A percentile compares a stretch with the other conserved stretches of the same genome.
These are phyloP conservation scores for Phylloscopus trochiloides DNA, from an alignment of 2,113 vertebrate genomes.

Conservation along the genomic window DNA sequence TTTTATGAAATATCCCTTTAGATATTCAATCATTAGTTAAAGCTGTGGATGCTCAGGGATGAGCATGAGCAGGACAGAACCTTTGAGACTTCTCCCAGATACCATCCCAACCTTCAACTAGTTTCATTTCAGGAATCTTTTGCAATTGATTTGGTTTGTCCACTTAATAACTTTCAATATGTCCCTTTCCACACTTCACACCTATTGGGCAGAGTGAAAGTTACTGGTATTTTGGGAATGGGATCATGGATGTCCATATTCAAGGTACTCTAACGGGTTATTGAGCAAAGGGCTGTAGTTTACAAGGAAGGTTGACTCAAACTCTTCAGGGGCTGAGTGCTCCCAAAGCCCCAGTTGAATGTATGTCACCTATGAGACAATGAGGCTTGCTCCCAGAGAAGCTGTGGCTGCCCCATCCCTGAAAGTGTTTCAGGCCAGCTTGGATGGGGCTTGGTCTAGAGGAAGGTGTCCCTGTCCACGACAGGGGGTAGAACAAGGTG, in stretches of 20 bases:
- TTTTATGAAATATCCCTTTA: not conserved
- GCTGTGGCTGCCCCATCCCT: not conserved
- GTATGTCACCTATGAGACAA: not conserved
- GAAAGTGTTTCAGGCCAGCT: not conserved
- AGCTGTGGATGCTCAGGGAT: not conserved
- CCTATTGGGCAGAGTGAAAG: not conserved
- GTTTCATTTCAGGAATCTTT: not conserved
- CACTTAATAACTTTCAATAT: not conserved
- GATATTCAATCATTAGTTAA: not conserved
- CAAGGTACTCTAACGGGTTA: not conserved
- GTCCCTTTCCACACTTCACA: not conserved
- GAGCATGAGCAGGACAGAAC: not conserved
- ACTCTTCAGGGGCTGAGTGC: not conserved
- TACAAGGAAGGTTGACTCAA: not conserved
- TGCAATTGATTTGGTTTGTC: not conserved
- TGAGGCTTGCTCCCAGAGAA: not conserved
- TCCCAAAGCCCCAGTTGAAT: not conserved
- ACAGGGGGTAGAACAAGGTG: not conserved
- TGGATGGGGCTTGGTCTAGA: not conserved
- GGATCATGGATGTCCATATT: not conserved
- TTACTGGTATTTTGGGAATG: not conserved
- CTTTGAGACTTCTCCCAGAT: not conserved
- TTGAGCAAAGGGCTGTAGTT: not conserved
- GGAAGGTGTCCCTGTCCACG: not conserved
- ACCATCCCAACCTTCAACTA: not conserved